Conservation (phyloP, 2,797 vertebrate species). For the Bufotes viridis region DNA sequence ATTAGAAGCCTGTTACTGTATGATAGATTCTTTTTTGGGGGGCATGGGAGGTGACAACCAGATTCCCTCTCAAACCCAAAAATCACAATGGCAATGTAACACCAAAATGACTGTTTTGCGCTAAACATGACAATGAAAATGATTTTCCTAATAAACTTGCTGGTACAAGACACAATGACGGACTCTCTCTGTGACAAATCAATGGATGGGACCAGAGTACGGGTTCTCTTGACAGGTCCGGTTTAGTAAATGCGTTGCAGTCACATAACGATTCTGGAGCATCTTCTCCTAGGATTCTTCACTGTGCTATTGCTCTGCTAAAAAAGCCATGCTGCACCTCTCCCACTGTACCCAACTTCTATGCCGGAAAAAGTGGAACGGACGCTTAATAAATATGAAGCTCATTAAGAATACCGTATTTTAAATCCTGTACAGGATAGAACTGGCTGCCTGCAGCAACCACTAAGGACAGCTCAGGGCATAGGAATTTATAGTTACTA, state of each 20-base stretch:
- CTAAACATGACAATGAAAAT: constrained; percentile 25
- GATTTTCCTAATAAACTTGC: constrained; percentile 61
- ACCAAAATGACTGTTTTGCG: constrained; percentile 56
- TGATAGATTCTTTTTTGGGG: constrained; percentile 24
- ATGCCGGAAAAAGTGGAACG: no score
- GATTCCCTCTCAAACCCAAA: neutral
- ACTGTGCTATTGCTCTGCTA: neutral
- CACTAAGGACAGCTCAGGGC: no score
- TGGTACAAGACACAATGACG: constrained; percentile 51
- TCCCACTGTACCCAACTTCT: no score
- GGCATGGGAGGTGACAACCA: neutral
- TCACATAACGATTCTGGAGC: neutral
- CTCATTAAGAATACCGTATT: no score
- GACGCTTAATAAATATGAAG: no score
- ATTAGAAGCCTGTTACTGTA: constrained; percentile 46
- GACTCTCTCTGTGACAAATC: neutral
- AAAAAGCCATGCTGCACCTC: no score
- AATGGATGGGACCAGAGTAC: neutral
- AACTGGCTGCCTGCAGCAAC: no score
- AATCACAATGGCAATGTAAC: constrained; percentile 46
- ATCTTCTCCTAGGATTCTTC: neutral
- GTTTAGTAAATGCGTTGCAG: neutral
- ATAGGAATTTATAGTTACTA: no score
- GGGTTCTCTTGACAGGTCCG: neutral
- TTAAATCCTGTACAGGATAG: no score